Conservation (phyloP, 1,140 invertebrate species). For the Nephila pilipes region DNA sequence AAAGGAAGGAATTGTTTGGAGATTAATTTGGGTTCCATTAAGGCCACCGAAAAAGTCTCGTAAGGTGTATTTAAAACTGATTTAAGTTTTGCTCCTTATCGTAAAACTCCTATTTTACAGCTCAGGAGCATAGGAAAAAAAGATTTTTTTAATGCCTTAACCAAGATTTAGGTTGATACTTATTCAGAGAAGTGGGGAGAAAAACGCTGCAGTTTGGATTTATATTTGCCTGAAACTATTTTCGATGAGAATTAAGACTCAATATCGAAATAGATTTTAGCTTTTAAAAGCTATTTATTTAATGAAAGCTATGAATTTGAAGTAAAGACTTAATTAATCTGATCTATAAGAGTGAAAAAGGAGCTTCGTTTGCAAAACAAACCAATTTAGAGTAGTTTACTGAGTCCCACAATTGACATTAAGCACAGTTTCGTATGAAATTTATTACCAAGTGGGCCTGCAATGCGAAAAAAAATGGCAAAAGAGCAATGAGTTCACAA, state of each 20-base stretch:
- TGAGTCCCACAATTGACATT: neutral
- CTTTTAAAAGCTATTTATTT: conserved; percentile 3
- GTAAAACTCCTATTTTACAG: too few relatives aligned
- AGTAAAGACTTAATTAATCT: neutral
- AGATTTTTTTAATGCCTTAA: too few relatives aligned
- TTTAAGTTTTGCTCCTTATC: too few relatives aligned
- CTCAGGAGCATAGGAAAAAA: too few relatives aligned
- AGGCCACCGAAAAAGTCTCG: too few relatives aligned
- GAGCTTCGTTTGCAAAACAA: neutral
- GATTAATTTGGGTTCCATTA: too few relatives aligned
- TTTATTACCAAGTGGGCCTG: neutral
- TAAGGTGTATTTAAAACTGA: too few relatives aligned
- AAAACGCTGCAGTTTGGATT: neutral
- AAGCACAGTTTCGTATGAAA: neutral
- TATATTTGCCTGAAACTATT: neutral
- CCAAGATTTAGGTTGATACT: too few relatives aligned
- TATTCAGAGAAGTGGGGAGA: too few relatives aligned
- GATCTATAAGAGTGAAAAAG: neutral
- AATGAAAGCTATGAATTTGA: neutral
- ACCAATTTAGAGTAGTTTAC: neutral
- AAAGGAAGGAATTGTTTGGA: too few relatives aligned
- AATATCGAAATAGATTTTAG: neutral
- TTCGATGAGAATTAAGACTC: neutral
- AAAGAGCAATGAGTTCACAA: neutral
- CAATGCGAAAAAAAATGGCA: neutral